Evolutionary conservation across 2,888 invertebrate species (phyloP).

Genomic region (Anticlea derivata): DNA sequence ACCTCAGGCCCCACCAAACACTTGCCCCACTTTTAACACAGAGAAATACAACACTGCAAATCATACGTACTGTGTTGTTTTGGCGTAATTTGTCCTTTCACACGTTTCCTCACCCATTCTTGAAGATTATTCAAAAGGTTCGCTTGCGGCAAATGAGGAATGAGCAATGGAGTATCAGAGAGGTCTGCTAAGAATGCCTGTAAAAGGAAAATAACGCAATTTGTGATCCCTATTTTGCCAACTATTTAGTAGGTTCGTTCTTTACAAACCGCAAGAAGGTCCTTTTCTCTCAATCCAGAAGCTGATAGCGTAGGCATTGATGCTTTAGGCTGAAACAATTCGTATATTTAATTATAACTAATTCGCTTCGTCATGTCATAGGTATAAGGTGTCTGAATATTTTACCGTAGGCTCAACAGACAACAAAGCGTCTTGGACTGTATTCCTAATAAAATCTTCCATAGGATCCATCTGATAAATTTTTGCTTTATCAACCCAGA

Average conservation of each 20-base stretch:
- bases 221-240: too few relatives aligned
- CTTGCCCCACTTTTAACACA: too few relatives aligned
- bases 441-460: constrained; percentile 68
- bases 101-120: constrained; percentile 65
- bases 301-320: constrained; percentile 58
- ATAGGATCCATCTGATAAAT: constrained; percentile 64
- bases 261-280: constrained; percentile 58
- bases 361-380: too few relatives aligned
- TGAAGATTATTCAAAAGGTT: constrained; percentile 62
- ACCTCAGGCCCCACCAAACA: too few relatives aligned
- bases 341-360: not conserved
- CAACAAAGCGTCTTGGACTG: constrained; percentile 53
- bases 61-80: constrained; percentile 55
- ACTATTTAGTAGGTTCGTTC: too few relatives aligned
- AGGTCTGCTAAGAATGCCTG: constrained; percentile 71
- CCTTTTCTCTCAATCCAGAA: constrained; percentile 55
- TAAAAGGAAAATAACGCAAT: constrained; percentile 32
- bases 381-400: not conserved
- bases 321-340: constrained; percentile 50
- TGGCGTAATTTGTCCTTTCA: constrained; percentile 57
- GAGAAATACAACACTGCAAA: too few relatives aligned
- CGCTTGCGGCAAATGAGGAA: constrained; percentile 72
- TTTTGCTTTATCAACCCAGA: constrained; percentile 65
- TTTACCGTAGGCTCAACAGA: constrained; percentile 57
- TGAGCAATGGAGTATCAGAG: constrained; percentile 60